Evolutionary conservation across 2,113 vertebrate genomes (phyloP).

Genomic region (Pedetes capensis): DNA sequence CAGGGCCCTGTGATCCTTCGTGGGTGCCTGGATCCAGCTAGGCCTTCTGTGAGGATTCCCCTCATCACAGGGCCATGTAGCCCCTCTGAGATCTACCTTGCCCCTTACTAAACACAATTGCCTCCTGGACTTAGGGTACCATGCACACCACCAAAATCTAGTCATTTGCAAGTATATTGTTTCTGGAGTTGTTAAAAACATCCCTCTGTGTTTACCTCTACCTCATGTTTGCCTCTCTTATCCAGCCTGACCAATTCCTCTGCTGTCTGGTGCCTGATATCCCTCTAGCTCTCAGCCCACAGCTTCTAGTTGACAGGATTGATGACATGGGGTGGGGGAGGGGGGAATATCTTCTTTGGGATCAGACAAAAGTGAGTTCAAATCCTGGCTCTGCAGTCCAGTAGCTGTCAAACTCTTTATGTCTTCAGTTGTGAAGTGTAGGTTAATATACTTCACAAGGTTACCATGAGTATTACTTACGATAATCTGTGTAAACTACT

Average conservation of each 20-base stretch:
- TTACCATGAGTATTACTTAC: not conserved
- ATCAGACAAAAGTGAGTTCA: not conserved
- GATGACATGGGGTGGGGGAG: not conserved
- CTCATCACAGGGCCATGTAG: no score
- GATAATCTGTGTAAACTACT: not conserved
- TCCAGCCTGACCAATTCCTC: no score
- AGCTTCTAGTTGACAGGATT: not conserved
- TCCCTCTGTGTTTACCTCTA: accelerated
- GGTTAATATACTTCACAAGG: not conserved
- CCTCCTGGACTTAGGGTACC: no score
- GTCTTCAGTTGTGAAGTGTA: not conserved
- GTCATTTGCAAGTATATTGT: not conserved
- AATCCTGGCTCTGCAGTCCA: not conserved
- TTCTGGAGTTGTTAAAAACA: not conserved
- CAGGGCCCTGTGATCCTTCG: not conserved
- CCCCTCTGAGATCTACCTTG: not conserved
- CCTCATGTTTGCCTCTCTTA: not conserved
- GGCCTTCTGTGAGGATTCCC: accelerated
- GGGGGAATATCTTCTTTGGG: not conserved
- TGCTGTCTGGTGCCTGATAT: no score
- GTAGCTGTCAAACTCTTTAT: not conserved
- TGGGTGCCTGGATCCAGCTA: not conserved
- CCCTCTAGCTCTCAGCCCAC: not conserved
- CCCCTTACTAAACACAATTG: not conserved
- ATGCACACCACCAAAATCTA: not conserved